phyloP scores from a whole-genome alignment of 2,888 invertebrate genomes.

The Boloria selene region DNA sequence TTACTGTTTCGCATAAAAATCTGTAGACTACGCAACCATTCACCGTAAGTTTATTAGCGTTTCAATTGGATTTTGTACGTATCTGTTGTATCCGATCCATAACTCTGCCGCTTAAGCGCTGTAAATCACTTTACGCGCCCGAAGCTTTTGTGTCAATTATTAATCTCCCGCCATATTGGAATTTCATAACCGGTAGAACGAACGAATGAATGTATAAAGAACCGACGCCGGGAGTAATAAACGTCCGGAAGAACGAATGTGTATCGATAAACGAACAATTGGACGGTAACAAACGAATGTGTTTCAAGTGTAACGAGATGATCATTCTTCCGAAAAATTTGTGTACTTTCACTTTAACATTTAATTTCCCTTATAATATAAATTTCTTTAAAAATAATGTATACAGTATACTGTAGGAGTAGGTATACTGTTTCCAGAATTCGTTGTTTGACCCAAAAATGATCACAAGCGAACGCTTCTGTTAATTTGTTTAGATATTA shows the following conservation, averaged over 20 bases:
- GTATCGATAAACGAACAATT: conserved; percentile 35
- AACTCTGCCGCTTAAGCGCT: conserved; percentile 29
- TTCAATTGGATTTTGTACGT: conserved; percentile 23
- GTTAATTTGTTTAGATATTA: not conserved
- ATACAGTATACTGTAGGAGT: too few relatives aligned
- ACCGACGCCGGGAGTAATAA: conserved; percentile 28
- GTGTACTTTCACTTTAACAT: not conserved
- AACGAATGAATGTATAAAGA: conserved; percentile 31
- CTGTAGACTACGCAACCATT: conserved; percentile 9
- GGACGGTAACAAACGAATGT: conserved; percentile 25
- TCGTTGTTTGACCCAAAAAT: not conserved
- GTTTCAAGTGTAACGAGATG: conserved; percentile 8
- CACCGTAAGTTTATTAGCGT: conserved; percentile 31
- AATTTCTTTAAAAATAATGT: not conserved
- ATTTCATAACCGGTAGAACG: conserved; percentile 34
- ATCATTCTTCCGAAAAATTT: conserved; percentile 6
- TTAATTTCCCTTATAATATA: not conserved
- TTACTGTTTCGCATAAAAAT: not conserved
- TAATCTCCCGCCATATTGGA: conserved; percentile 33
- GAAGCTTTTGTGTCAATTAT: conserved; percentile 35
- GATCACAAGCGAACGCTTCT: not conserved
- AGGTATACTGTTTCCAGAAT: not conserved
- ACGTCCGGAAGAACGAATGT: conserved; percentile 37
- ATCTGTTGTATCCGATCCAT: conserved; percentile 31
- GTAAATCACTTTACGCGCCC: conserved; percentile 34